These are phyloP conservation scores for Scelioninae gen. 2 DNA, from an alignment of 2,888 invertebrate species.

Conservation along the genomic window DNA sequence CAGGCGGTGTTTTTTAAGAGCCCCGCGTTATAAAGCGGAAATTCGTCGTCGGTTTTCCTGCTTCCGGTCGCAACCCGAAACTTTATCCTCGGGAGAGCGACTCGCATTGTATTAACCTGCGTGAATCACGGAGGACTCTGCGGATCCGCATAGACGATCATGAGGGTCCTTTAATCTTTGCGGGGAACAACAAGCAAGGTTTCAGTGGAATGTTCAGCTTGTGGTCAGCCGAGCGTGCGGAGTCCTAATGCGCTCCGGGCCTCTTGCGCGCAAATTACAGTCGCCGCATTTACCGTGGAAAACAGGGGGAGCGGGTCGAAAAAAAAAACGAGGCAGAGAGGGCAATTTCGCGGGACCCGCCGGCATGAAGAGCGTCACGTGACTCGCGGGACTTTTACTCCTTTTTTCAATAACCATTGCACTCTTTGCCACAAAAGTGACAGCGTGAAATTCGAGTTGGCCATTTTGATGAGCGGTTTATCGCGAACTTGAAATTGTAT, in stretches of 20 bases:
- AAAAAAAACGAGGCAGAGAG: constrained; percentile 5
- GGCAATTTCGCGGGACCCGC: constrained; percentile 22
- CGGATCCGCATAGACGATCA: constrained; percentile 46
- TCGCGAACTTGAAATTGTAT: neutral
- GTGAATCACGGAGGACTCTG: constrained; percentile 51
- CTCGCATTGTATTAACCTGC: constrained; percentile 45
- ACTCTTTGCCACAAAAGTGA: neutral
- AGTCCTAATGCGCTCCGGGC: constrained; percentile 43
- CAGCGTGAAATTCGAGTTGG: constrained; percentile 10
- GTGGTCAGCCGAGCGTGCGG: constrained; percentile 52
- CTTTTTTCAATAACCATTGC: constrained; percentile 11
- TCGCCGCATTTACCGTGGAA: constrained; percentile 32
- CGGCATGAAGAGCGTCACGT: constrained; percentile 33
- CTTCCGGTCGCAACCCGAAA: constrained; percentile 6
- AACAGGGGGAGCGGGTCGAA: too few relatives aligned
- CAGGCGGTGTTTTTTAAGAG: neutral
- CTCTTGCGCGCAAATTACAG: constrained; percentile 50
- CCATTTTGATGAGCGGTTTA: constrained; percentile 2
- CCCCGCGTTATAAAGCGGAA: constrained; percentile 32
- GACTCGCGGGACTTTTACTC: constrained; percentile 13
- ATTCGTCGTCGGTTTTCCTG: constrained; percentile 16
- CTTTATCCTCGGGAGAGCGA: constrained; percentile 19
- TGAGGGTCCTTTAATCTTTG: constrained; percentile 53
- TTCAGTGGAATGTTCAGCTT: constrained; percentile 54
- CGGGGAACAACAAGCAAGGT: constrained; percentile 39